These are phyloP conservation scores for Thereva nobilitata DNA, from an alignment of 2,888 invertebrate species.

Conservation along the genomic window DNA sequence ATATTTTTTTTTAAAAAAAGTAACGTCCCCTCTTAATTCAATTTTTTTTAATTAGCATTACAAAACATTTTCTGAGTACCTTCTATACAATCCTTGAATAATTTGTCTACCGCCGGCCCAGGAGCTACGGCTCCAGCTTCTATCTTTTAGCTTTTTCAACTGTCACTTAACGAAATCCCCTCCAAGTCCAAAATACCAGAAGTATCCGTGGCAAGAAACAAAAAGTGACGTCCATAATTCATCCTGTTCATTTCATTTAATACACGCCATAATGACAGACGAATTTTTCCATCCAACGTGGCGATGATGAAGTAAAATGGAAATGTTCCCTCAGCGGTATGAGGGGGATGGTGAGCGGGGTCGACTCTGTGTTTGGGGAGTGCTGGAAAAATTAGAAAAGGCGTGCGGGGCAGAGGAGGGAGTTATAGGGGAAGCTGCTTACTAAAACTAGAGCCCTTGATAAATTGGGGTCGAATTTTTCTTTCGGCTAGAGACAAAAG, in stretches of 20 bases:
- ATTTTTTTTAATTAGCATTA: no score
- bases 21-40: no score
- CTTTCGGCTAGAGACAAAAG: conserved; percentile 25
- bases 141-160: conserved; percentile 5
- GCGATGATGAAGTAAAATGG: conserved; percentile 16
- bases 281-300: conserved; percentile 36
- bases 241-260: conserved; percentile 43
- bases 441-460: conserved; percentile 28
- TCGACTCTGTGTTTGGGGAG: no score
- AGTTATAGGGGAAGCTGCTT: no score
- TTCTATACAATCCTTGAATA: no score
- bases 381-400: not conserved
- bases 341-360: no score
- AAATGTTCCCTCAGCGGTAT: not conserved
- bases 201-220: not conserved
- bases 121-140: conserved; percentile 32
- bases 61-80: no score
- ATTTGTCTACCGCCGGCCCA: conserved; percentile 32
- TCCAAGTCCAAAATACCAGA: not conserved
- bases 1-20: no score
- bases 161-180: conserved; percentile 7
- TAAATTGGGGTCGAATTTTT: conserved; percentile 43
- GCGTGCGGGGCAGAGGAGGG: not conserved
- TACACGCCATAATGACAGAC: conserved; percentile 40
- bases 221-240: conserved; percentile 40